Percentiles rank a stretch among this genome's conserved stretches.
Conservation (phyloP, 2,113 vertebrate genomes). For the Globicephala melas region DNA sequence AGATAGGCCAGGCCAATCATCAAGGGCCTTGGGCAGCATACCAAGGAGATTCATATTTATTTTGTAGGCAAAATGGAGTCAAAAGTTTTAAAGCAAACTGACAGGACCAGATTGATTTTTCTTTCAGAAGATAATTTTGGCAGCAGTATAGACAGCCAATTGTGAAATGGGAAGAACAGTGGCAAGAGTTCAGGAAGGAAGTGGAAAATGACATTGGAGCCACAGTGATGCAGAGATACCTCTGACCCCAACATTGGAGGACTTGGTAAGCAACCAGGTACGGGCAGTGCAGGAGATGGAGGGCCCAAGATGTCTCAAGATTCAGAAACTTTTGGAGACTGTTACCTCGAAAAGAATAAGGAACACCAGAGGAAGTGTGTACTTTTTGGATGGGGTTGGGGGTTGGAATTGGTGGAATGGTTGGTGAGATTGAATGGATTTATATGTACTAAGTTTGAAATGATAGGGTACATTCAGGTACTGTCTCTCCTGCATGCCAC, state of each 20-base stretch:
- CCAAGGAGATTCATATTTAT: conserved; percentile 37
- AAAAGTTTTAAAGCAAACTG: conserved; percentile 24
- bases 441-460: not conserved
- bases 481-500: not conserved
- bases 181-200: not conserved
- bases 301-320: not conserved
- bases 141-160: not conserved
- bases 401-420: not conserved
- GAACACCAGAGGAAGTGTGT: not conserved
- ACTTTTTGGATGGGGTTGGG: not conserved
- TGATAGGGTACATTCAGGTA: not conserved
- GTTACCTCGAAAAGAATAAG: not conserved
- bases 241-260: not conserved
- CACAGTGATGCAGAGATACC: not conserved
- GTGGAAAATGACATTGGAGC: not conserved
- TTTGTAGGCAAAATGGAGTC: not conserved
- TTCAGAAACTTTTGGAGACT: not conserved
- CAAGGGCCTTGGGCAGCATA: not conserved
- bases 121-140: not conserved
- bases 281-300: not conserved
- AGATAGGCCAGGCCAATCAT: not conserved
- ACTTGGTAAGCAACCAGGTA: not conserved
- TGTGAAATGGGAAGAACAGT: not conserved
- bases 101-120: not conserved
- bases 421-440: not conserved